Evolutionary conservation across 2,113 vertebrate species (phyloP), one percentile per base, ranked within the genome.

Genomic region (Willisornis vidua): DNA sequence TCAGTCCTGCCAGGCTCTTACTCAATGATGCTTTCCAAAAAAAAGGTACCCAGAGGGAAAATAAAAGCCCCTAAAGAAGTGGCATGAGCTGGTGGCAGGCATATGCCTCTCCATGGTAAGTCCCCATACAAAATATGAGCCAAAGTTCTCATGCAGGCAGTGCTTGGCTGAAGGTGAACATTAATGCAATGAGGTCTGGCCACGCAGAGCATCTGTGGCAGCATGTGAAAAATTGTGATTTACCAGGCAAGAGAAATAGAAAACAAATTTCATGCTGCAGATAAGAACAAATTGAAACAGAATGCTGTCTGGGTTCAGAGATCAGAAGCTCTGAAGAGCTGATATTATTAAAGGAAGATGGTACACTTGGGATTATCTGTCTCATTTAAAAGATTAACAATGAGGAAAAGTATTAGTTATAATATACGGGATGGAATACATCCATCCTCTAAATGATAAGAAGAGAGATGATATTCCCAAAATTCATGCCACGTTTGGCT

Each of bases 401-500:
- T 41, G 43, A 73, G 82, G 62, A 29, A 72, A 75, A 59, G 2
- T 16, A 43, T 20, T 72, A 37, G 62, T 85, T 85, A 24, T 77
- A 79, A 94, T 87, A 70, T 23, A 85, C 46, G 28, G 46, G 59
- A 88, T 23, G 31, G 81, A 95, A 87, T 66, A 29, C 43, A 77
- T 83, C 63, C 51, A 76, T 80, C 57, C 29, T 85, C 54, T 66
- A 94, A 62, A 83, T 70, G 74, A 72, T 52, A 79, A 87, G 26
- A 87, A 91, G 93, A 81, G 59, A 85, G 61, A 95, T 76, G 52
- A 94, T 70, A 26, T 89, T 65, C n/a, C 62, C n/a, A 6, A 82
- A 89, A 94, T 84, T 89, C 87, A n/a, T 73, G 58, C n/a, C 33
- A 33, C 35, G 80, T 91, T 89, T 95, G 91, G 89, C 81, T 85